Base-by-base conservation (phyloP, 1,140 invertebrate species). In the Magallana gigas region DNA sequence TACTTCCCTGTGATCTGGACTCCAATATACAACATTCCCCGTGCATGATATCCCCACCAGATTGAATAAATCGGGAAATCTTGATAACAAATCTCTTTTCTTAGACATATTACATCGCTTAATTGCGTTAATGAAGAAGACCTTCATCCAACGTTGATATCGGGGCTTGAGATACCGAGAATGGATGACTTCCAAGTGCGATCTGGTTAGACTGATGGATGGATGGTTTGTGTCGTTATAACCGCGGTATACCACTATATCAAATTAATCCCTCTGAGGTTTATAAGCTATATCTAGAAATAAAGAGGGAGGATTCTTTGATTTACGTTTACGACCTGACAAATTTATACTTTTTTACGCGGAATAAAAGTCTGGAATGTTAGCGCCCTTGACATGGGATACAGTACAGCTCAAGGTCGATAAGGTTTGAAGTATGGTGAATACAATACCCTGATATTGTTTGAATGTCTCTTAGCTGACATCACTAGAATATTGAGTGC, bases 111-210 rank as follows among this genome's bases (percentile, higher is more conserved):
- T 76, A 23, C 68, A 9, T 76, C 68, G 23, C 9, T 76, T 76
- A 71, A 71, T 71, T 71, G 64, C 64, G 64, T 71, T 71, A 76
- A 76, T 76, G 68, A 76, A 12, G 68, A 29, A 76, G 68, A 76
- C 11, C 29, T 18, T 76, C 68, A 29, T 29, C 18, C 23, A 76
- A 8, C 68, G 23, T 12, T 18, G 64, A 29, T 36, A 14, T 76
- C 11, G 1, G 8, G 23, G 68, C 6, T 23, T 1, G 9, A 76
- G 68, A 76, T 76, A 76, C 36, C 18, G 12, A 29, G 36, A 36
- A 76, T 23, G 23, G 68, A 76, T 11, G 29, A 76, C 18, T 29
- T 76, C 23, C 8, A 76, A 23, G 68, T 76, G 23, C 68, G 23
- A 76, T 11, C 7, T 76, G 68, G 23, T 76, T 76, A 76, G 23